These are phyloP conservation scores for Harpagoxenus sublaevis DNA, from an alignment of 2,888 invertebrate genomes.

Conservation along the genomic window DNA sequence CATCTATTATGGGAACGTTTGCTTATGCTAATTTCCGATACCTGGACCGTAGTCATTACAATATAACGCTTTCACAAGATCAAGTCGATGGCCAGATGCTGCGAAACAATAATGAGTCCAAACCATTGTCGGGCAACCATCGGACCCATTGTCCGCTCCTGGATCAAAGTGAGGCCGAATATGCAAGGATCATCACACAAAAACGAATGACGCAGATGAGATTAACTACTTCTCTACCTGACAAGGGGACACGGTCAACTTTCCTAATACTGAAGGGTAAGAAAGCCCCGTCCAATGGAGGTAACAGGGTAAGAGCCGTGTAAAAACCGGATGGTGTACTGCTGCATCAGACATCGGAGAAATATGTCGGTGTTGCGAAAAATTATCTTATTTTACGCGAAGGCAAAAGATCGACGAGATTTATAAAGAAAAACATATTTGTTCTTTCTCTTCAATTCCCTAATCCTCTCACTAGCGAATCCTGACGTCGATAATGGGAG, in stretches of 20 bases:
- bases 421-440: too few species aligned
- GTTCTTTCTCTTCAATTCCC: too few species aligned
- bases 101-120: conserved; percentile 27
- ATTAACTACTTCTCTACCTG: conserved; percentile 67
- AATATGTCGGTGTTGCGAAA: too few species aligned
- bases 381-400: too few species aligned
- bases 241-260: not conserved
- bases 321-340: too few species aligned
- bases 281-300: not conserved
- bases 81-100: conserved; percentile 69
- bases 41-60: conserved; percentile 46
- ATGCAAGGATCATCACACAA: not conserved
- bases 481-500: too few species aligned
- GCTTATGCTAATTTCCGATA: conserved; percentile 60
- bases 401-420: too few species aligned
- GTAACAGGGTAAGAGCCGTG: not conserved
- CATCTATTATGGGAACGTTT: not conserved
- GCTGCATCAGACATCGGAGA: too few species aligned
- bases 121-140: not conserved
- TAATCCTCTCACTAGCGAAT: too few species aligned
- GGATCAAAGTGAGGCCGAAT: conserved; percentile 59
- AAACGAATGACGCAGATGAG: conserved; percentile 64
- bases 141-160: conserved; percentile 40
- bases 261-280: not conserved
- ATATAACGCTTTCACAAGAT: conserved; percentile 6